phyloP scores from a whole-genome alignment of 2,797 vertebrate genomes.

The Ateles fusciceps region DNA sequence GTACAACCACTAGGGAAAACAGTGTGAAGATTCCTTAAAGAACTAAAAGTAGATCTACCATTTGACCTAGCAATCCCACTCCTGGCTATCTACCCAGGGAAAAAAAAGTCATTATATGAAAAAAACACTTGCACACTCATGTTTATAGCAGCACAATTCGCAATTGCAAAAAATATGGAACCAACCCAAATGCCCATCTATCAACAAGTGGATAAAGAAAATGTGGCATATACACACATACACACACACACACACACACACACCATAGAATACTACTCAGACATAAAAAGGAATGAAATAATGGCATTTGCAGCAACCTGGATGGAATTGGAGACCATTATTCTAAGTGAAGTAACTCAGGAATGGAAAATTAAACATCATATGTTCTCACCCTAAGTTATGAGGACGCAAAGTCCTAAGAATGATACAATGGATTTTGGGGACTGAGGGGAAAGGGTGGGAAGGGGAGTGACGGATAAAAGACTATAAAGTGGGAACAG shows the following conservation, averaged over 20 bases:
- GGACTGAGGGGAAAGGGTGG: not conserved
- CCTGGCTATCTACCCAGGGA: not conserved
- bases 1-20: not conserved
- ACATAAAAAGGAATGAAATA: not conserved
- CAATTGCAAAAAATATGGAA: not conserved
- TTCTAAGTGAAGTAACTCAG: not conserved
- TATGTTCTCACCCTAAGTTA: not conserved
- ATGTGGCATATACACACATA: not conserved
- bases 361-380: not conserved
- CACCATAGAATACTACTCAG: not conserved
- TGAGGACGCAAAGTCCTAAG: not conserved
- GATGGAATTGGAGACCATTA: not conserved
- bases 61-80: not conserved
- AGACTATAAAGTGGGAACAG: not conserved
- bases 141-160: not conserved
- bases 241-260: no score
- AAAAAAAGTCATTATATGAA: not conserved
- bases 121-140: not conserved
- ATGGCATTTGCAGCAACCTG: not conserved
- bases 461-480: not conserved
- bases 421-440: not conserved
- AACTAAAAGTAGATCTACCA: not conserved
- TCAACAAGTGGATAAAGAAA: not conserved
- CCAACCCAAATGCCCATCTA: not conserved
- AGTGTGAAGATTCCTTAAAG: not conserved